Conservation (phyloP, 2,888 invertebrate genomes). For the Scaptomyza polygonia region DNA sequence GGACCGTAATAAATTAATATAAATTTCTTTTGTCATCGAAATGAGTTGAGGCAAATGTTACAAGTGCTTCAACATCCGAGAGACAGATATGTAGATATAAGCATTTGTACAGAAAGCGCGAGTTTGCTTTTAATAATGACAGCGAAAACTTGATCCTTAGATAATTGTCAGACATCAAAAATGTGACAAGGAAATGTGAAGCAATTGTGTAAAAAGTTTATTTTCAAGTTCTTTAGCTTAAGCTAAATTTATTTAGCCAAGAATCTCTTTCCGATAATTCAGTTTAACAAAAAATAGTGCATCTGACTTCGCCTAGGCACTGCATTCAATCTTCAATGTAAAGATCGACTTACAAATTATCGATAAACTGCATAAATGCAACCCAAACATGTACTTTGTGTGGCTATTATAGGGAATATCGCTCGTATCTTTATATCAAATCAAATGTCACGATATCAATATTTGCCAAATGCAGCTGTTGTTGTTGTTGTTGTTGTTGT, state of each 20-base stretch:
- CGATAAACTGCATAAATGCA: constrained; percentile 42
- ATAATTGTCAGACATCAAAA: constrained; percentile 13
- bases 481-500: constrained; percentile 21
- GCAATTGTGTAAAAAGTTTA: too few species aligned
- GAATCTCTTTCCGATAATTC: too few species aligned
- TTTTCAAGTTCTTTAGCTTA: too few species aligned
- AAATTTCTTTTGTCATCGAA: constrained; percentile 80
- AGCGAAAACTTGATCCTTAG: constrained; percentile 12
- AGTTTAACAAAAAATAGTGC: too few species aligned
- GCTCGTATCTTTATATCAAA: constrained; percentile 67
- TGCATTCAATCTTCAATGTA: neutral
- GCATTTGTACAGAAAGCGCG: constrained; percentile 19
- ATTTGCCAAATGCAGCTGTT: constrained; percentile 54
- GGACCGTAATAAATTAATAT: constrained; percentile 83
- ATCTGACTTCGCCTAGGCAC: too few species aligned
- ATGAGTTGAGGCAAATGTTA: constrained; percentile 41
- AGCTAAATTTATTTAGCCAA: too few species aligned
- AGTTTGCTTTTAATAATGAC: constrained; percentile 21
- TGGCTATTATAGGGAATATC: constrained; percentile 10
- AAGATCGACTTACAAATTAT: constrained; percentile 55
- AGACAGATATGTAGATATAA: neutral
- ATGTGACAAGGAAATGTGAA: constrained; percentile 1
- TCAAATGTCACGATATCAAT: constrained; percentile 78
- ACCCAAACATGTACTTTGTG: constrained; percentile 10
- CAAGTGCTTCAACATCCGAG: constrained; percentile 33